Evolutionary conservation across 2,797 vertebrate genomes (phyloP), one percentile per base, ranked within the genome.

Genomic region (Cirrhinus mrigala): DNA sequence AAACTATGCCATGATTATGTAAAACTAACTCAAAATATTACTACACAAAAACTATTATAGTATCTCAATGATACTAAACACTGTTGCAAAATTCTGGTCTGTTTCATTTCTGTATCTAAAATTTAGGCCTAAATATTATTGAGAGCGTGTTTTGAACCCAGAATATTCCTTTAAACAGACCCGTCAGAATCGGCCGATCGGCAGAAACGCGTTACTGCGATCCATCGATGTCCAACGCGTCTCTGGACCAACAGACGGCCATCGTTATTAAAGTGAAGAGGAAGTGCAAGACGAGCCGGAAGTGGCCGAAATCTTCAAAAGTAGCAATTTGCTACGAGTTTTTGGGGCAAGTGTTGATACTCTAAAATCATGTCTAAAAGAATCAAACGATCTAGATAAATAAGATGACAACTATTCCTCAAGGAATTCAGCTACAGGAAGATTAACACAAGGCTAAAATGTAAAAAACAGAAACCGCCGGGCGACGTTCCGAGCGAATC

Each of bases 261-360:
- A 6, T 20, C 52, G 6, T 10, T 40, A 40, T 58, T 22, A 20
- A 58, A 58, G 68, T 71, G 66, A 71, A 81, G 66, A 5, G 64
- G 76, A 85, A 90, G 87, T 88, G 82, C 89, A 87, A 79, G 81
- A 77, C 83, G 85, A 60, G 89, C 84, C 85, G 84, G 78, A 89
- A 87, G 85, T 27, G 90, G 79, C 81, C 88, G 50, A 79, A 66
- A 79, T 77, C 86, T 80, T 82, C 66, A 80, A 80, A 73, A 86
- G 87, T 94, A 94, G 93, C 94, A 94, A 94, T 95, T 94, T 94
- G 93, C 94, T 94, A 94, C 93, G 93, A 92, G 86, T 74, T 87
- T 89, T 86, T 54, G 71, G 88, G 90, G 92, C 85, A 84, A 89
- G 81, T 88, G 89, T 91, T 77, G 85, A 82, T 87, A 89, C 88